These are phyloP conservation scores for Ammospiza maritima DNA, from an alignment of 2,797 vertebrate species.

Conservation along the genomic window DNA sequence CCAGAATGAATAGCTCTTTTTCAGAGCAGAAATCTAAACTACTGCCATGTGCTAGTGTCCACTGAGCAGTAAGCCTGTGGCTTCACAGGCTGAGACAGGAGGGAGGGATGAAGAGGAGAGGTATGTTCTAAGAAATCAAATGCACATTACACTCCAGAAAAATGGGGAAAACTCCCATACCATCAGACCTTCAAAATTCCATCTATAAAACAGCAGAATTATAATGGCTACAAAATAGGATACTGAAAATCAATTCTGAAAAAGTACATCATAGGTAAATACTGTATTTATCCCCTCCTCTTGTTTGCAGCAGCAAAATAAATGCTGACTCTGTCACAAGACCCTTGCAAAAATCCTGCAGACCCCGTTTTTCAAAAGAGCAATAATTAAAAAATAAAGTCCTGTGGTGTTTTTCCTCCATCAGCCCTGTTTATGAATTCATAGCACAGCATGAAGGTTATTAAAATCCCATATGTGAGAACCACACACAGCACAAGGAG, in stretches of 20 bases:
- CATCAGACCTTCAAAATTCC: background rate
- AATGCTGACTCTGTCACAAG: conserved; percentile 35
- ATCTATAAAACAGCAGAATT: background rate
- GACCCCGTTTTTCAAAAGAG: conserved; percentile 71
- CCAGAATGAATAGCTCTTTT: background rate
- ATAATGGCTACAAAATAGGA: background rate
- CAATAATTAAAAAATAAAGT: conserved; percentile 81
- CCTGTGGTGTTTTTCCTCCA: conserved; percentile 76
- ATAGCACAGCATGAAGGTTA: conserved; percentile 82
- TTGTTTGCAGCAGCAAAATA: background rate
- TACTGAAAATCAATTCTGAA: background rate
- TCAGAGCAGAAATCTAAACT: background rate
- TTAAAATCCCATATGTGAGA: conserved; percentile 85
- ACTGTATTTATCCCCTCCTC: conserved; percentile 11
- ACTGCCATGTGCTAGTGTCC: background rate
- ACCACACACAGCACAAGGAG: conserved; percentile 77
- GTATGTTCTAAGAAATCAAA: background rate
- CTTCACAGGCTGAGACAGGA: background rate
- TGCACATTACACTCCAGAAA: background rate
- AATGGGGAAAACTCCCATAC: background rate
- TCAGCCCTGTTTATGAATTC: conserved; percentile 80
- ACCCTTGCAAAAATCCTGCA: conserved; percentile 60
- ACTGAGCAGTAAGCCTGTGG: background rate
- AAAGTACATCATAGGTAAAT: conserved; percentile 24
- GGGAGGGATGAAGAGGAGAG: background rate